A percentile compares a stretch with the other conserved stretches of the same genome.
phyloP scores from a whole-genome alignment of 2,113 vertebrate species.

The Sphyrna mokarran region DNA sequence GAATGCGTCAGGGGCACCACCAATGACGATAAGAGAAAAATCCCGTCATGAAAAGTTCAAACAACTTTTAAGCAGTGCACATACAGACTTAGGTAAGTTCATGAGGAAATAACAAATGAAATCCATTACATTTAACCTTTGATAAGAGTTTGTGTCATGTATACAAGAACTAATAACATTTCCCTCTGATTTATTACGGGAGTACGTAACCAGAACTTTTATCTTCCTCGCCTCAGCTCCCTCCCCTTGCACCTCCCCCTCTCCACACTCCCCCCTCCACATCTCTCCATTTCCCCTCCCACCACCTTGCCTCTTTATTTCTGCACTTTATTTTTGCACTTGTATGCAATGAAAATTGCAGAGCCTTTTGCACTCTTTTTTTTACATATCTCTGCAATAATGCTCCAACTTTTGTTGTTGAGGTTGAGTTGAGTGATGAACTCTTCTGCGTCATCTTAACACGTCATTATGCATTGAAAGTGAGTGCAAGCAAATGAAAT shows the following conservation, averaged over 20 bases:
- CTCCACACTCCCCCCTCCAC: no score
- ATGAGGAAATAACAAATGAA: not conserved
- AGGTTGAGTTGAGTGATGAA: not conserved
- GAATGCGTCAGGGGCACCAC: slow-evolving; percentile 87
- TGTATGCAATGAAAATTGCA: not conserved
- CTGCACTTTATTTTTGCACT: not conserved
- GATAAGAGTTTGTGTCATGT: not conserved
- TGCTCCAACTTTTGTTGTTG: not conserved
- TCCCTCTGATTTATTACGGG: not conserved
- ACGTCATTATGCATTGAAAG: not conserved
- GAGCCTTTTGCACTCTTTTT: not conserved
- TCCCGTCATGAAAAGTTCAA: slow-evolving; percentile 88
- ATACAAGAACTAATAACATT: not conserved
- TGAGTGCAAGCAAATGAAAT: not conserved
- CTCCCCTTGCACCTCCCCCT: no score
- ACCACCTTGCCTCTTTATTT: no score
- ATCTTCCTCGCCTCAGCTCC: not conserved
- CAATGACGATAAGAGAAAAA: slow-evolving; percentile 90
- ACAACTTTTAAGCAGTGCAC: slow-evolving; percentile 81
- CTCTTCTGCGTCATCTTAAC: no score
- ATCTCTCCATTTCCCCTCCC: not conserved
- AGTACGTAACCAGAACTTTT: no score
- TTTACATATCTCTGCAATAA: not conserved
- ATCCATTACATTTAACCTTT: not conserved
- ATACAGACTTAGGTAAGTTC: slow-evolving; percentile 84